A percentile compares a stretch with the other conserved stretches of the same genome.
phyloP scores from a whole-genome alignment of 2,797 vertebrate species.

The Heterohyrax brucei region DNA sequence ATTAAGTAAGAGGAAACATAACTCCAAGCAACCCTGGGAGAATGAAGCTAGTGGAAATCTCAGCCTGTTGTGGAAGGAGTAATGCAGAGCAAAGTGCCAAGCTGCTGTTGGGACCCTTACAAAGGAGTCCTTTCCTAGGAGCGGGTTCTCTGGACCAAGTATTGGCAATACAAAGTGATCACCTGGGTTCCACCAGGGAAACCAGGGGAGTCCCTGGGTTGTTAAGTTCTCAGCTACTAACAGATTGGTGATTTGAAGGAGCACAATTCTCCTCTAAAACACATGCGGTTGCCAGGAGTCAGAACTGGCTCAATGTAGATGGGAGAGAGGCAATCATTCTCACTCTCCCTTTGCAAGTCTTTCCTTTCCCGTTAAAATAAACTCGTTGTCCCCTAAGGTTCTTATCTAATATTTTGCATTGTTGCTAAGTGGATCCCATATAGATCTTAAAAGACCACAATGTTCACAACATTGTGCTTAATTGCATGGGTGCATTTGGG shows the following conservation, averaged over 20 bases:
- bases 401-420: background rate
- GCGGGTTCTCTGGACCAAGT: background rate
- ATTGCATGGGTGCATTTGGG: background rate
- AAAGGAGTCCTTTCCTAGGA: background rate
- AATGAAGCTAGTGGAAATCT: background rate
- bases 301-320: background rate
- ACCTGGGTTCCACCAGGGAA: background rate
- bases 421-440: background rate
- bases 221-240: background rate
- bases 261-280: background rate
- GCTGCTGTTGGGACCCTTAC: background rate
- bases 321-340: background rate
- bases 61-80: background rate
- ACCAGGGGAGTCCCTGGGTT: background rate
- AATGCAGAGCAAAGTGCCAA: background rate
- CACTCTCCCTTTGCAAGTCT: background rate
- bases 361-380: background rate
- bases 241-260: background rate
- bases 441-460: background rate
- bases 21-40: background rate
- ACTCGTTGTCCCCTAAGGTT: background rate
- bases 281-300: background rate
- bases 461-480: background rate
- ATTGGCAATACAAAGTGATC: background rate
- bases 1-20: slow-evolving; percentile 61